Evolutionary conservation across 2,797 vertebrate genomes (phyloP), one percentile per base, ranked within the genome.

Genomic region (Mormyrops boulengeri): DNA sequence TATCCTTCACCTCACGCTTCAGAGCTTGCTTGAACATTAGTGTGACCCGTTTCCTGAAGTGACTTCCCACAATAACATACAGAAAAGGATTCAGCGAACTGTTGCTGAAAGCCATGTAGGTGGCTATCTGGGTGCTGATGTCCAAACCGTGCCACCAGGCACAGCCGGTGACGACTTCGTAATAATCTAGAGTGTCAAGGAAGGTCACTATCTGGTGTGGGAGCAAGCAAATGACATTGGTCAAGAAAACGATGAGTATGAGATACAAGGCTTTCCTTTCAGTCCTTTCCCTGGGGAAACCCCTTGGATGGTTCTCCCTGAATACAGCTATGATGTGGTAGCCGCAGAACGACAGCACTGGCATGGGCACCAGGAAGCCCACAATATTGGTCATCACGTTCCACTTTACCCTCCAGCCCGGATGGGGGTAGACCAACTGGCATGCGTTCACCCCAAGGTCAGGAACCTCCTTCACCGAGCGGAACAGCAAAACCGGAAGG

Each of bases 31-130:
- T 91, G 89, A 93, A 97, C 84, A 97, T 94, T 90, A 96, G 95
- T 19, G 60, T 91, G 0, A 94, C 95, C 89, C 96, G 97, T 92
- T 96, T 97, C 89, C 95, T 96, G 91, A 98, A 98, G 89, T 96
- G 96, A 90, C 97, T 97, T 34, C 97, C 97, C 1, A 97, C 96
- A 3, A 98, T 96, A 87, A 97, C 97, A 0, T 98, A 98, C n/a
- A 98, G 92, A 89, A 98, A 92, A 0, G 97, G 97, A 93, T 98
- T 98, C 89, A 98, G 93, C 77, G 96, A 96, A 93, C 97, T 97
- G 94, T 98, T 98, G 92, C 96, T 97, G 6, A 95, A 98, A 88
- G 95, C 96, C 1, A 96, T 91, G 88, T 95, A 97, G 0, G 92
- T 91, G 2, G 95, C 90, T 55, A 97, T 84, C 92, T 97, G 96